Base-by-base conservation (phyloP, 2,888 invertebrate genomes). In the Lithosia quadra region DNA sequence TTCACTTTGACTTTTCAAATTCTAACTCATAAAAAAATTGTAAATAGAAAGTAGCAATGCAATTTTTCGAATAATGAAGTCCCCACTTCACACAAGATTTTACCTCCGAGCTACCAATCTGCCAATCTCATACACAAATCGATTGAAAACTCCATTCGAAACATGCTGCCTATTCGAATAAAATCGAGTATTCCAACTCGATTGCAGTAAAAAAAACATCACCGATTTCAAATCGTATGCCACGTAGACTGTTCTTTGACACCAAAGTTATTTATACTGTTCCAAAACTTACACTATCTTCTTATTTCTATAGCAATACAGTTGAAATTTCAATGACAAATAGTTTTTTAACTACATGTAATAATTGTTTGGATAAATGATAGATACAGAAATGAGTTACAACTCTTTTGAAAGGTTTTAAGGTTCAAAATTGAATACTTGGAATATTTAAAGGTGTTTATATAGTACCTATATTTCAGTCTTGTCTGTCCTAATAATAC, bases 111-210 rank as follows among this genome's bases (percentile, higher is more conserved):
- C 33, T 24, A 55, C 57, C 34, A 43, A 66, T 55, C 57, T 57
- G 75, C 65, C 79, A 75, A 73, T 77, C 68, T 43, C 65, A 43
- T 67, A 55, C 68, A 67, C 61, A 65, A 75, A 78, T 77, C 80
- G 77, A 75, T 73, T 76, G 63, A 61, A 64, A 75, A 76, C 74
- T 74, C 65, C 70, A 75, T 78, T 75, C 71, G 65, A 68, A 61
- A 68, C 77, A 72, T 77, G 74, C 77, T 79, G 74, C 77, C 71
- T 71, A 74, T 79, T 82, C 81, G 81, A 82, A 82, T 82, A 80
- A 75, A 68, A 64, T 71, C 73, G 67, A 61, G 72, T 83, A 77
- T 72, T 74, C 69, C 69, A 67, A 67, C 65, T 71, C 73, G 76
- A 76, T 76, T 72, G 79, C 72, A 73, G 49, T 55, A 65, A 70